Percentiles rank a stretch among this genome's conserved stretches.
These are phyloP conservation scores for cat (Felis catus) DNA, from an alignment of 2,113 vertebrate species.

Conservation along the genomic window F.catus_Fca126_mat1.0 CM031412.1:104009501-104010000, in stretches of 20 bases:
- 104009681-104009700: not conserved
- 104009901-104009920: not conserved
- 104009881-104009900: not conserved
- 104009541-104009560: too few species aligned
- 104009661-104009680: too few species aligned
- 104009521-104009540: too few species aligned
- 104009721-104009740: not conserved
- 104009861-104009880: not conserved
- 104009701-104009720: not conserved
- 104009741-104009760: not conserved
- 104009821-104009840: not conserved
- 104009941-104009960: not conserved
- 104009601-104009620: too few species aligned
- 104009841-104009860: not conserved
- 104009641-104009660: too few species aligned
- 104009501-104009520: too few species aligned
- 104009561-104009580: too few species aligned
- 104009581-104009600: too few species aligned
- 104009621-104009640: too few species aligned
- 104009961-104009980: not conserved
- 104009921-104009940: not conserved
- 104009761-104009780: not conserved
- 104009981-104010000: not conserved
- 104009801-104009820: not conserved
- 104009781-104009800: not conserved